These are phyloP conservation scores for Dromaius novaehollandiae DNA, from an alignment of 2,113 vertebrate genomes.

Conservation along the genomic window DNA sequence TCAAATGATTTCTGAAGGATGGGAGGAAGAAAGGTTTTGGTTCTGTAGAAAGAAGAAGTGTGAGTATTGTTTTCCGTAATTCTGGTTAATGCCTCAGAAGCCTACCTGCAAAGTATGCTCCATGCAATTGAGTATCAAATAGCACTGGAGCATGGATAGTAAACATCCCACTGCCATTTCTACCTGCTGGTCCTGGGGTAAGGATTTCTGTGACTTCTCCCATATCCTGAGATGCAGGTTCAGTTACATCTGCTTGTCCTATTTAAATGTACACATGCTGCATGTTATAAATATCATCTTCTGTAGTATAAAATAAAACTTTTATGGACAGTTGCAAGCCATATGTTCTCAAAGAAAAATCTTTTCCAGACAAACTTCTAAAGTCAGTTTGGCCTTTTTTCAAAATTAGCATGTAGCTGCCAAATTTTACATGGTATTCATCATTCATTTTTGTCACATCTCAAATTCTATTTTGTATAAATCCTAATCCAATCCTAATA, in stretches of 20 bases:
- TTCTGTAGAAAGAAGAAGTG: not conserved
- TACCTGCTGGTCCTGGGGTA: not conserved
- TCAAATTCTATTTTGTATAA: not conserved
- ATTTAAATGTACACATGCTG: not conserved
- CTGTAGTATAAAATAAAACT: conserved; percentile 6
- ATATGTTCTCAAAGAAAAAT: conserved; percentile 24
- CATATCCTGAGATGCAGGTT: not conserved
- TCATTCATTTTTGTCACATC: not conserved
- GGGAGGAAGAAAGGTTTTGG: not conserved
- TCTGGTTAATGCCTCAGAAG: not conserved
- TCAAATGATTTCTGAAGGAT: not conserved
- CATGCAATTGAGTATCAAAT: not conserved
- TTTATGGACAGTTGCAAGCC: conserved; percentile 2
- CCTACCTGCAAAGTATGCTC: not conserved
- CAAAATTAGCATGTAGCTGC: not conserved
- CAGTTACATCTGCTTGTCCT: not conserved
- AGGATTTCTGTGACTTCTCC: not conserved
- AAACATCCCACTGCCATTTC: not conserved
- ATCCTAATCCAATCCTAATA: not conserved
- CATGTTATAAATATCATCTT: not conserved
- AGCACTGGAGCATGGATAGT: not conserved
- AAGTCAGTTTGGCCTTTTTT: not conserved
- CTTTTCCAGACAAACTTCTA: not conserved
- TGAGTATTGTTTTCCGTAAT: not conserved
- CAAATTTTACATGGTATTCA: not conserved